Evolutionary conservation across 2,797 vertebrate species (phyloP).

Genomic region (Toxotes lorentzi): DNA sequence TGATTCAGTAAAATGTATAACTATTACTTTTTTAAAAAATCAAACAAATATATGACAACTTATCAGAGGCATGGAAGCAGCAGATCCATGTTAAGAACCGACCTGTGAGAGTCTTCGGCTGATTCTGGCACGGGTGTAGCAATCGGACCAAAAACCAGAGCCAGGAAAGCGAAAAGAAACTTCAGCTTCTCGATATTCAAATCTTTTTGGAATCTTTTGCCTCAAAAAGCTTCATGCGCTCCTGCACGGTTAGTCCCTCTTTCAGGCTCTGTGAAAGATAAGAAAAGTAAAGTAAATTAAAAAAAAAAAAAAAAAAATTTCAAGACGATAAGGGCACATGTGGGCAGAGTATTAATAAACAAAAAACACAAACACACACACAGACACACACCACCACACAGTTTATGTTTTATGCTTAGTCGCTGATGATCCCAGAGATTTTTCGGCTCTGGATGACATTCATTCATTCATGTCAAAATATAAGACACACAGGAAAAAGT

Average conservation of each 20-base stretch:
- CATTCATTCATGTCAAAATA: slow-evolving; percentile 2
- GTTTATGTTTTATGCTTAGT: background rate
- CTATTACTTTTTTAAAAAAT: slow-evolving; percentile 34
- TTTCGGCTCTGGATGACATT: background rate
- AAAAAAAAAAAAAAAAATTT: no score
- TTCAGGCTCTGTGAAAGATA: slow-evolving; percentile 92
- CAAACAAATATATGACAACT: slow-evolving; percentile 37
- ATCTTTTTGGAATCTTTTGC: slow-evolving; percentile 96
- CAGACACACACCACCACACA: background rate
- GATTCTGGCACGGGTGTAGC: slow-evolving; percentile 38
- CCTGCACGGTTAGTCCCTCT: slow-evolving; percentile 98
- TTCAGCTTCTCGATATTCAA: slow-evolving; percentile 70
- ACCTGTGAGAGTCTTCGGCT: slow-evolving; percentile 40
- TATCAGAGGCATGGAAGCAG: slow-evolving; percentile 58
- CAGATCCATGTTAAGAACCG: slow-evolving; percentile 46
- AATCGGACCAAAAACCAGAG: slow-evolving; percentile 30
- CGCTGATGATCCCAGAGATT: background rate
- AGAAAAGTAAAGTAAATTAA: background rate
- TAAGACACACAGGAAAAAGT: slow-evolving; percentile 9
- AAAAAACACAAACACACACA: background rate
- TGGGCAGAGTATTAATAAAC: slow-evolving; percentile 1
- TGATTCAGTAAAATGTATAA: slow-evolving; percentile 53
- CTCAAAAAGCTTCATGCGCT: slow-evolving; percentile 98
- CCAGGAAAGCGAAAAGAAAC: slow-evolving; percentile 26
- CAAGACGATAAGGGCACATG: background rate